Evolutionary conservation across 2,113 vertebrate species (phyloP).

Genomic region (Candoia aspera): DNA sequence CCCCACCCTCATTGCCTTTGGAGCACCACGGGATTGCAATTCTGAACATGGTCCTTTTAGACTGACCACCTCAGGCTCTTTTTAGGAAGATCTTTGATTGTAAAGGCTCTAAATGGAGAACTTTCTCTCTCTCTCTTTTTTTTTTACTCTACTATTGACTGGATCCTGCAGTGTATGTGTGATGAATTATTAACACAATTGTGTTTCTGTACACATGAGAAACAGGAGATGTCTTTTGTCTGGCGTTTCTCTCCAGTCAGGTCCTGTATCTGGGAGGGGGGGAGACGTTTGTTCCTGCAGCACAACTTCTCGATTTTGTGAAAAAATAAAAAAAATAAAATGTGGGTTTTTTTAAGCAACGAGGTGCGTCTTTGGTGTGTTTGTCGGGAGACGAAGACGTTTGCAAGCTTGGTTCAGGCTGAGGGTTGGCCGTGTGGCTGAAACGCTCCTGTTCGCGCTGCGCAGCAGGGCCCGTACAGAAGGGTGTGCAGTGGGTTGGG

Average conservation of each 20-base stretch:
- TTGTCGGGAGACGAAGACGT: constrained; percentile 42
- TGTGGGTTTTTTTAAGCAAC: constrained; percentile 70
- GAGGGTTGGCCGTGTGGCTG: neutral
- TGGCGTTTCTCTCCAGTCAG: constrained; percentile 29
- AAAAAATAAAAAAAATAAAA: constrained; percentile 67
- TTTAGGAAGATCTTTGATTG: constrained; percentile 65
- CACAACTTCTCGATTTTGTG: constrained; percentile 64
- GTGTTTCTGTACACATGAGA: constrained; percentile 60
- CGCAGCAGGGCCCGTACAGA: too few relatives aligned
- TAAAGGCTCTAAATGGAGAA: constrained; percentile 64
- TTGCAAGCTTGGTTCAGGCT: neutral
- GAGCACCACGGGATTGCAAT: constrained; percentile 61
- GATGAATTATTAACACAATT: constrained; percentile 48
- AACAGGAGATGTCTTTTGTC: constrained; percentile 46
- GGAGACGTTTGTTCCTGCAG: constrained; percentile 63
- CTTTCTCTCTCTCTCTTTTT: constrained; percentile 20
- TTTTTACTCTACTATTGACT: constrained; percentile 68
- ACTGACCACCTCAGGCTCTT: constrained; percentile 73
- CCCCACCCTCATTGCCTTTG: neutral
- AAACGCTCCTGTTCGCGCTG: too few relatives aligned
- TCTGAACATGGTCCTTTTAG: constrained; percentile 62
- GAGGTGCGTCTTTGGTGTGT: constrained; percentile 9
- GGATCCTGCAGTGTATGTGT: constrained; percentile 35
- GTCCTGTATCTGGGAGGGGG: constrained; percentile 44
- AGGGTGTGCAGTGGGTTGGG: too few relatives aligned